Base-by-base conservation (phyloP, 1,140 invertebrate genomes). In the Prorops nasuta region DNA sequence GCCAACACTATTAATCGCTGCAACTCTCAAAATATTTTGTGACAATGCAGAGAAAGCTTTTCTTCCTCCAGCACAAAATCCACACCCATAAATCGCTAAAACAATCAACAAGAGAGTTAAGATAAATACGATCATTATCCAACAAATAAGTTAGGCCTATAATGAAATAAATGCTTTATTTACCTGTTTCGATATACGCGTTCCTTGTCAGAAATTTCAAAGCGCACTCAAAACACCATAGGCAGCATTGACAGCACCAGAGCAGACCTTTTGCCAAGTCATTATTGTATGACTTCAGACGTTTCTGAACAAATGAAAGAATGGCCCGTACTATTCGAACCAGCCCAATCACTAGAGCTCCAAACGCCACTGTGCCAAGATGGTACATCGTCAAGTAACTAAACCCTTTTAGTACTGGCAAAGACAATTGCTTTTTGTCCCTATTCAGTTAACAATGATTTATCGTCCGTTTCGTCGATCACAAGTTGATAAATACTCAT, bases 111-210 rank as follows among this genome's bases (percentile, higher is more conserved):
- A n/a, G 80, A 70, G 0, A 89, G 56, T 7, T 83, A 69, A 44
- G 74, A 68, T 52, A 88, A 86, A 1, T 85, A 85, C 64, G 81
- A 80, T 53, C 77, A 74, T 0, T 87, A 86, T 2, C 81, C 81
- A 28, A 72, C 74, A 61, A 86, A 90, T 67, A 90, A 90, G 31
- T 74, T 79, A 51, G 84, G 81, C 3, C 88, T 87, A 66, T 85
- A 84, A 55, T 90, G 88, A 20, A 86, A 87, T 89, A 63, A 78
- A 78, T 48, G 45, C 49, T 51, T 8, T 16, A 58, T 57, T 73
- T 73, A 85, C 84, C 85, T 67, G 86, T 85, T 82, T 89, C 87
- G 52, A 91, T 88, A 63, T 88, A 92, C 7, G 89, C 88, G 76
- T 91, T 91, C 63, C 85, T 76, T 35, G 83, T 86, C 15, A 92